Evolutionary conservation across 2,888 invertebrate genomes (phyloP).

Genomic region (Apodemia duryi): DNA sequence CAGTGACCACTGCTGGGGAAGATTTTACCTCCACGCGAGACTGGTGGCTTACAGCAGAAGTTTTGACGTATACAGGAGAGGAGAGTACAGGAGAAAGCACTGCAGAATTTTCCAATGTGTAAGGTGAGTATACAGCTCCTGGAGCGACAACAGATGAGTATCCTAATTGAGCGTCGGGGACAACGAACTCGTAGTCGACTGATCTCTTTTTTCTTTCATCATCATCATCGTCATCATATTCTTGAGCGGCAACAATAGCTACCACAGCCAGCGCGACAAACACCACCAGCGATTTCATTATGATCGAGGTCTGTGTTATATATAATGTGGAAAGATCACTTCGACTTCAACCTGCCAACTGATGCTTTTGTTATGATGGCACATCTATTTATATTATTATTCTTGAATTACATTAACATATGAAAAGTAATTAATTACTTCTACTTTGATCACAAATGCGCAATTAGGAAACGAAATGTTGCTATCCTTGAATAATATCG

Average conservation of each 20-base stretch:
- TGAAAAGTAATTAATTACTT: conserved; percentile 36
- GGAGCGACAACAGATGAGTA: conserved; percentile 28
- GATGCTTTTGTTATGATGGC: conserved; percentile 32
- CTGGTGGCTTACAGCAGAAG: conserved; percentile 65
- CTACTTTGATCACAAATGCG: conserved; percentile 41
- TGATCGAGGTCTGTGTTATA: conserved; percentile 58
- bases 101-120: conserved; percentile 34
- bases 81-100: conserved; percentile 28
- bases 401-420: conserved; percentile 46
- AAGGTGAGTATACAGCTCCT: conserved; percentile 38
- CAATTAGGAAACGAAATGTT: conserved; percentile 46
- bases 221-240: conserved; percentile 5
- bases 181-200: conserved; percentile 37
- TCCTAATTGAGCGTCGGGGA: conserved; percentile 31
- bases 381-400: conserved; percentile 63
- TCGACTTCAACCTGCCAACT: conserved; percentile 40
- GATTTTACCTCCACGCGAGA: conserved; percentile 51
- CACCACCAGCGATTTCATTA: conserved; percentile 67
- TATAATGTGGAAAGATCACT: conserved; percentile 53
- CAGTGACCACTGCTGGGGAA: conserved; percentile 30
- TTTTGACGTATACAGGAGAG: conserved; percentile 34
- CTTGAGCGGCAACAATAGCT: conserved; percentile 33
- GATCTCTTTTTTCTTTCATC: conserved; percentile 41
- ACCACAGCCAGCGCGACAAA: conserved; percentile 51
- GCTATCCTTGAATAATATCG: conserved; percentile 50